phyloP scores from a whole-genome alignment of 2,113 vertebrate genomes.

The Chauna torquata region DNA sequence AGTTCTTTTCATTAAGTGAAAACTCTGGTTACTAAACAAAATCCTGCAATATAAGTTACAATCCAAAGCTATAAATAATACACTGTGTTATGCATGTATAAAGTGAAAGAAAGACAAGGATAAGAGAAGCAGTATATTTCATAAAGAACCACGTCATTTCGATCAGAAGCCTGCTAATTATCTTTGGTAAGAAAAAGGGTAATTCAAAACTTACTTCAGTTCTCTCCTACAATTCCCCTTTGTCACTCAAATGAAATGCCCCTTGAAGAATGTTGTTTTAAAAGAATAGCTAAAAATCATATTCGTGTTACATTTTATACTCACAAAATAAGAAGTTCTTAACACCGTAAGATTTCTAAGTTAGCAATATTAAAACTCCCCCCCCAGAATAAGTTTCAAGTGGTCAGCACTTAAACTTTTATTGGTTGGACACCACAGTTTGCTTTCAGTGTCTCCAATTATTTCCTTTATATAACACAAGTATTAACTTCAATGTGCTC shows the following conservation, averaged over 20 bases:
- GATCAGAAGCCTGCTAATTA: background rate
- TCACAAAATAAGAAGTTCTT: background rate
- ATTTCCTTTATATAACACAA: background rate
- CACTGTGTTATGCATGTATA: background rate
- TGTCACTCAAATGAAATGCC: background rate
- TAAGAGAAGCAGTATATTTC: background rate
- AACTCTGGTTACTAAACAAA: background rate
- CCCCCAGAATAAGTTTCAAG: background rate
- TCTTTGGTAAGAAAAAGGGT: background rate
- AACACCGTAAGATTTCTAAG: background rate
- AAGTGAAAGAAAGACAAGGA: background rate
- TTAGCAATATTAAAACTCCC: background rate
- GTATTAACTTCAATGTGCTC: background rate
- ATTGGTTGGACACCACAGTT: background rate
- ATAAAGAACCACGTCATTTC: background rate
- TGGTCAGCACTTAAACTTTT: background rate
- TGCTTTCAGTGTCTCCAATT: background rate
- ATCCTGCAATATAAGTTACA: background rate
- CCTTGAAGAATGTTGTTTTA: background rate
- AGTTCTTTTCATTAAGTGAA: slow-evolving; percentile 39
- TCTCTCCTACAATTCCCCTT: background rate
- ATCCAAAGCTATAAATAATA: background rate
- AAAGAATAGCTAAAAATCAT: background rate
- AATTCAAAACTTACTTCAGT: background rate
- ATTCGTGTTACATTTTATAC: background rate